Evolutionary conservation across 2,888 invertebrate species (phyloP).

Genomic region (Leptura quadrifasciata): DNA sequence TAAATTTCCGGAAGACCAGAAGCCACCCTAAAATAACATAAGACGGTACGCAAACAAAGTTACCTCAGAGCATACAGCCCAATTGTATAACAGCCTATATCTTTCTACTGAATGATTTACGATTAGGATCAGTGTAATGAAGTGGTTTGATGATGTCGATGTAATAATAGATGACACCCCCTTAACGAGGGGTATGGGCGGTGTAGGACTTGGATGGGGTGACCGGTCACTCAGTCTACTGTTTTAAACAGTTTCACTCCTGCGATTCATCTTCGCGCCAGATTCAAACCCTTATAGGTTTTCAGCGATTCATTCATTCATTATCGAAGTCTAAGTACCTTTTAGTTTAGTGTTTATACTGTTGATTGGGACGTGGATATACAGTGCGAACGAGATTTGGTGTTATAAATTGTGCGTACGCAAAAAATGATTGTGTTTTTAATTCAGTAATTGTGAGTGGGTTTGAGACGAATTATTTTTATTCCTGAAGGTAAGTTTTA

Average conservation of each 20-base stretch:
- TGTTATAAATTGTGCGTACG: not conserved
- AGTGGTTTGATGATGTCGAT: conserved; percentile 58
- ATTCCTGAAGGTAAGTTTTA: not conserved
- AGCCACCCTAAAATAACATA: conserved; percentile 11
- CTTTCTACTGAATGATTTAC: conserved; percentile 36
- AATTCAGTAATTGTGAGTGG: not conserved
- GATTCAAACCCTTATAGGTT: conserved; percentile 55
- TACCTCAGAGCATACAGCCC: not conserved
- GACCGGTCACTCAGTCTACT: conserved; percentile 68
- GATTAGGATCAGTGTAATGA: conserved; percentile 55
- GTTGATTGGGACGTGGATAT: not conserved
- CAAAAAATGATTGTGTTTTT: not conserved
- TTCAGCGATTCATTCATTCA: conserved; percentile 48
- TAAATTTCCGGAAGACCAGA: conserved; percentile 11
- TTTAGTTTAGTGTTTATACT: not conserved
- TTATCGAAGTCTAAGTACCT: not conserved
- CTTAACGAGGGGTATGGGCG: conserved; percentile 58
- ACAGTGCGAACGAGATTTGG: not conserved
- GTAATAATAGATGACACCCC: conserved; percentile 69
- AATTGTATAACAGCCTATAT: not conserved
- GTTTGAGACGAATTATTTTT: not conserved
- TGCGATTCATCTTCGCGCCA: conserved; percentile 62
- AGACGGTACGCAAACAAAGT: not conserved
- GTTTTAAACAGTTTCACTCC: conserved; percentile 68
- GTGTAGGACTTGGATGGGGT: conserved; percentile 63